Evolutionary conservation across 2,888 invertebrate genomes (phyloP), one percentile per base, ranked within the genome.

Genomic region (Diplolepis rosae): DNA sequence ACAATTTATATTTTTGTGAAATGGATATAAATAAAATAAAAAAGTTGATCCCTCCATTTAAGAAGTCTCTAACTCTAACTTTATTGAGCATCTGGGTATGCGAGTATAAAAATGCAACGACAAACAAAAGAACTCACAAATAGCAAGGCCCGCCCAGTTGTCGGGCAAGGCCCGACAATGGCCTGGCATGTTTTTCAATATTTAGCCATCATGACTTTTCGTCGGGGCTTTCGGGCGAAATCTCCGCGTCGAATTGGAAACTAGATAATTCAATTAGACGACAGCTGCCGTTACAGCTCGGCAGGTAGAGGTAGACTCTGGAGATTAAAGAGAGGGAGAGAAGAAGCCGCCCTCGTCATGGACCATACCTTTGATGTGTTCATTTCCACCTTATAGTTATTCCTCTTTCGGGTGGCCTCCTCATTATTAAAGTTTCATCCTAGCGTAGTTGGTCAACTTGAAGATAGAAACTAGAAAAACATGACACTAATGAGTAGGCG

Each of bases 251-350:
- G 87, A 88, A 88, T 88, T 84, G 87, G 82, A 85, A 88, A 88
- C 88, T 85, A 88, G 88, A 88, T 88, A 88, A 88, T 88, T 88
- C 88, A 88, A 88, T 88, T 88, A 88, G 84, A 82, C 79, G 83
- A 84, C 86, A 87, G 86, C 87, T 86, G 88, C 84, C 78, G 82
- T 77, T 71, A 79, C 72, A 68, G 73, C 69, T 68, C 70, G 74
- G 77, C 79, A 80, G 80, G 79, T 81, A 83, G 52, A 70, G 51
- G 39, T 61, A 42, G 30, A 48, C 11, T 27, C 24, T 39, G 7
- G 42, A 27, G 61, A 65, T 18, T 28, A 35, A 9, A 24, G 35
- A 35, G 39, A 66, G 32, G 11, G 24, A 51, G 18, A 28, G 28
- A 48, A 74, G 65, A 67, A 68, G 67, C 73, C 77, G 79, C 79